Evolutionary conservation across 2,113 vertebrate genomes (phyloP), one percentile per base, ranked within the genome.

Genomic region (Corythoichthys intestinalis): DNA sequence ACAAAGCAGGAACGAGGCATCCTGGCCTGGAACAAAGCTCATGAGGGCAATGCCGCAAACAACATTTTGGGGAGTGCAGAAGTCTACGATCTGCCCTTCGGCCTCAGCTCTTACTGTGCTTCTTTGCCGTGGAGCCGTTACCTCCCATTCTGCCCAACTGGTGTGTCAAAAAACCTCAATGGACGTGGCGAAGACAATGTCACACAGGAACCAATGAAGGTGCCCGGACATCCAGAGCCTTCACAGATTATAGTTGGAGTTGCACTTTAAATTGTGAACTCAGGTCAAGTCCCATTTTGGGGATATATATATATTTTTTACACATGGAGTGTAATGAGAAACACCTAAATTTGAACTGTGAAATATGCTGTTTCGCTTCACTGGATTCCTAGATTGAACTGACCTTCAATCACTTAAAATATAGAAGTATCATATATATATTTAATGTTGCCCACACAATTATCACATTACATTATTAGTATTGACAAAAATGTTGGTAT

Each of bases 11-110:
- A 99, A 76, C 89, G 96, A 4, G 97, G 96, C 2, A 89, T 98
- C 34, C 61, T 90, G 58, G 85, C 91, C 0, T 99, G 96, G 96
- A 94, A 90, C 76, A 85, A 91, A n/a, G 86, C 83, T 64, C 90
- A 94, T 5, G 75, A 89, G 13, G 90, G 88, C 0, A 89, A 89
- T 12, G 78, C 12, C 11, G 78, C 12, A 0, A 89, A 85, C n/a
- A 90, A 86, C 67, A 85, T 84, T 0, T 61, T 75, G 11, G 90
- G 90, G 5, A 8, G 88, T 17, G 80, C 77, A 2, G 80, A 94
- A 14, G 88, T 98, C 74, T 99, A 99, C 50, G 69, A 88, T 70
- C 89, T 99, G 57, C 96, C 97, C 0, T 96, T 94, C 66, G 93
- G 94, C 37, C 89, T 96, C 17, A 93, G 87, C 65, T 90, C 91